Evolutionary conservation across 2,113 vertebrate genomes (phyloP), one percentile per base, ranked within the genome.

Genomic region (Cacatua alba): DNA sequence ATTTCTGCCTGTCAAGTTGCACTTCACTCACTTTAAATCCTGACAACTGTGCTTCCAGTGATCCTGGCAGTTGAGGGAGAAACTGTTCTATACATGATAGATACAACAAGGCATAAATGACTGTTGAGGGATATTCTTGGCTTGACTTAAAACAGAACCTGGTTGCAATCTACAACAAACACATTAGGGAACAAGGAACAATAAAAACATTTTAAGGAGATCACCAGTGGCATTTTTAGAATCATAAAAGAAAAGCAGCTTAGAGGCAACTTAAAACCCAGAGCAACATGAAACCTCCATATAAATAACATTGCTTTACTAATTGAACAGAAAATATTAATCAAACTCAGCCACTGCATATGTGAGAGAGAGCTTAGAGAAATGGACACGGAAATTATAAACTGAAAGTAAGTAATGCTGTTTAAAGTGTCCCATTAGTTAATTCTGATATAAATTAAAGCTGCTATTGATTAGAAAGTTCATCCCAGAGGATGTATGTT

Each of bases 31-130:
- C 76, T 81, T 92, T 88, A 92, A 94, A 88, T 94, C 79, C 79
- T 90, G 59, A 88, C 90, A 88, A 67, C 53, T 67, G 60, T 77
- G 82, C 46, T 83, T 86, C 64, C 75, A 91, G 53, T 67, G 88
- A 88, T 88, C 29, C 64, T 83, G 68, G 78, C 87, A 81, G 71
- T 48, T 67, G 67, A 90, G 75, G 86, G 53, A 95, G 48, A 86
- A 76, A 53, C 79, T 80, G 28, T 65, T 67, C 78, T 83, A 77
- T 60, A 74, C 29, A 78, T 94, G 94, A 96, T 67, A 59, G 82
- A 95, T 92, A 79, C 75, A 96, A 94, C 60, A 80, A 96, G 88
- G 85, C 85, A 78, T 77, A 92, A 92, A 94, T 44, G 28, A 78
- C 60, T 96, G 76, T 43, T 94, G 48, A 92, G 85, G 75, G 94